These are phyloP conservation scores for Proctacanthus coquilletti DNA, from an alignment of 1,140 invertebrate genomes.

Conservation along the genomic window DNA sequence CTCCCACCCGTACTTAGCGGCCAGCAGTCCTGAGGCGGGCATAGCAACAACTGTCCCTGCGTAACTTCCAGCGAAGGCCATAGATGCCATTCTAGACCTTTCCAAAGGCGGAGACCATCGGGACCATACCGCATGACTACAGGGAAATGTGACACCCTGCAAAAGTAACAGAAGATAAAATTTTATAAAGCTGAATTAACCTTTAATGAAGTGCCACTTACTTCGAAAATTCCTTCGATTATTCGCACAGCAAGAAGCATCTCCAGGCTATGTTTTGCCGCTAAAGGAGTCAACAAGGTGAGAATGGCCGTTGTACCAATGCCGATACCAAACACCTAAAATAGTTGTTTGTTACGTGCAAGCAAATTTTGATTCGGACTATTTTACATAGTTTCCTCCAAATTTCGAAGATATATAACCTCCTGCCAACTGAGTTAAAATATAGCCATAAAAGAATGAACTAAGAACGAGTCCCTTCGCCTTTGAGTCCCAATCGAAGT, in stretches of 20 bases:
- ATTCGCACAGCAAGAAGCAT: constrained; percentile 60
- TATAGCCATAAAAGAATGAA: constrained; percentile 76
- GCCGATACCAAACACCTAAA: constrained; percentile 55
- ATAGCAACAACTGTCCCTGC: constrained; percentile 68
- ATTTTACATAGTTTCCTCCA: constrained; percentile 50
- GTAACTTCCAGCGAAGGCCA: constrained; percentile 70
- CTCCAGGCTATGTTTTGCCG: constrained; percentile 52
- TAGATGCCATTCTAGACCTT: constrained; percentile 56
- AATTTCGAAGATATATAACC: constrained; percentile 55
- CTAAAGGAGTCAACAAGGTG: constrained; percentile 65
- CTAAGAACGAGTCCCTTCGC: constrained; percentile 68
- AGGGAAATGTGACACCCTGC: constrained; percentile 85
- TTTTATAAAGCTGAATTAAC: background rate
- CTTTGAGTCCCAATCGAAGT: constrained; percentile 68
- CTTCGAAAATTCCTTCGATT: constrained; percentile 79
- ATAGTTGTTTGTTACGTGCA: constrained; percentile 15
- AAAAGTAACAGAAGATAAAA: constrained; percentile 10
- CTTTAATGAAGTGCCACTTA: constrained; percentile 21
- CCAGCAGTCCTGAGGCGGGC: constrained; percentile 55
- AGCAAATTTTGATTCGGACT: constrained; percentile 16
- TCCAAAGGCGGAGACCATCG: constrained; percentile 78
- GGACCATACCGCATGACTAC: constrained; percentile 75
- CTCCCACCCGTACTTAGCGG: constrained; percentile 61
- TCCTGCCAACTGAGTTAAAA: constrained; percentile 55
- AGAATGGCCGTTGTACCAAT: constrained; percentile 65